Percentiles rank a stretch among this genome's conserved stretches.
Conservation (phyloP, 2,888 invertebrate species). For the Coremacera marginata region DNA sequence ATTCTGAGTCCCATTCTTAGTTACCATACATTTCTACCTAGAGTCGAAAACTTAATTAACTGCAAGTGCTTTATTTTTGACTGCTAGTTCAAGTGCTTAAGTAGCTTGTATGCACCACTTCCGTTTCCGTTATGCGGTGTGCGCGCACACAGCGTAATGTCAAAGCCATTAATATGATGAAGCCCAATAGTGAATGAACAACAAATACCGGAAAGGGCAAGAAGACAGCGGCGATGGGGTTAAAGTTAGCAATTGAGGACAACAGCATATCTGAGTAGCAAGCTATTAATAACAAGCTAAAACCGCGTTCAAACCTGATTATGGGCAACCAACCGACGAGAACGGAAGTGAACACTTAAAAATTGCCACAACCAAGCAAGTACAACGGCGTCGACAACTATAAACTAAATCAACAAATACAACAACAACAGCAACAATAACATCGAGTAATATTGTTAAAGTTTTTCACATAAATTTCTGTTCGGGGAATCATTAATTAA, state of each 20-base stretch:
- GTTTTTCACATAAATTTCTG: slow-evolving; percentile 67
- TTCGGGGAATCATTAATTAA: slow-evolving; percentile 67
- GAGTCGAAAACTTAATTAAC: too few species aligned
- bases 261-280: background rate
- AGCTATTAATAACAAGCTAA: too few species aligned
- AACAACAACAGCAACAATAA: background rate
- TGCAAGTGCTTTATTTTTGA: too few species aligned
- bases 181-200: too few species aligned
- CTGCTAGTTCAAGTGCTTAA: too few species aligned
- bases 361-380: background rate
- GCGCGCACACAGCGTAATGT: too few species aligned
- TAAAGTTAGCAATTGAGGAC: background rate
- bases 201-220: background rate
- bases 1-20: too few species aligned
- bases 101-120: too few species aligned
- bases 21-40: too few species aligned
- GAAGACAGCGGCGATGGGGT: background rate
- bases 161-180: too few species aligned
- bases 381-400: slow-evolving; percentile 14
- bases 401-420: slow-evolving; percentile 4
- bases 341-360: slow-evolving; percentile 11
- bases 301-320: background rate
- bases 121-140: too few species aligned
- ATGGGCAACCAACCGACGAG: background rate
- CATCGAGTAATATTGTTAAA: slow-evolving; percentile 65